A percentile compares a stretch with the other conserved stretches of the same genome.
Evolutionary conservation across 2,797 vertebrate genomes (phyloP).

Genomic region (Iguana delicatissima): DNA sequence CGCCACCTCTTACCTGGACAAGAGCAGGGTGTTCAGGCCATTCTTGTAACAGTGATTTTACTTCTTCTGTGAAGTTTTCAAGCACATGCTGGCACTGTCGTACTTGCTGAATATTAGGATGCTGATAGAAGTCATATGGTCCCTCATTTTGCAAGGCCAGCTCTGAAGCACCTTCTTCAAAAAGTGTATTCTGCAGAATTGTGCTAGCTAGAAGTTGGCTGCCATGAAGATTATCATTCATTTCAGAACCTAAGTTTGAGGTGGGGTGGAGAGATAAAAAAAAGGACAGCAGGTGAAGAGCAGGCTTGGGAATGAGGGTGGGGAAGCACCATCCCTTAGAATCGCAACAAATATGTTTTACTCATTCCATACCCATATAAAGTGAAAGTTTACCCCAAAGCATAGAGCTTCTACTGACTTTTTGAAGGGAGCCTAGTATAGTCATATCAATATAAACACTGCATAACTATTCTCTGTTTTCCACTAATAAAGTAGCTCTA

Average conservation of each 20-base stretch:
- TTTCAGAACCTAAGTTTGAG: constrained; percentile 84
- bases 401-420: not conserved
- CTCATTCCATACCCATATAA: not conserved
- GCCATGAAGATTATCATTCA: constrained; percentile 88
- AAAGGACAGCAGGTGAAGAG: rapidly evolving
- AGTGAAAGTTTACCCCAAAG: not conserved
- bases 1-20: constrained; percentile 83
- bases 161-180: constrained; percentile 79
- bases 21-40: constrained; percentile 97
- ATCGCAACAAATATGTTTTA: not conserved
- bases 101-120: constrained; percentile 91
- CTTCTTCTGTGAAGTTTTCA: constrained; percentile 82
- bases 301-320: too few species aligned
- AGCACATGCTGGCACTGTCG: constrained; percentile 88
- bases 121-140: constrained; percentile 95
- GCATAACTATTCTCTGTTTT: too few species aligned
- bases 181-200: constrained; percentile 90
- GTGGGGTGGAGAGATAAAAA: not conserved
- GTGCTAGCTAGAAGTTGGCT: constrained; percentile 89
- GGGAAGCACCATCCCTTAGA: not conserved
- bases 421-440: too few species aligned
- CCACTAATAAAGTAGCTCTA: too few species aligned
- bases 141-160: constrained; percentile 84
- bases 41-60: constrained; percentile 86
- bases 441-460: too few species aligned